Percentiles rank a stretch among this genome's conserved stretches.
These are phyloP conservation scores for Stigmatopora argus DNA, from an alignment of 2,113 vertebrate species.

Conservation along the genomic window DNA sequence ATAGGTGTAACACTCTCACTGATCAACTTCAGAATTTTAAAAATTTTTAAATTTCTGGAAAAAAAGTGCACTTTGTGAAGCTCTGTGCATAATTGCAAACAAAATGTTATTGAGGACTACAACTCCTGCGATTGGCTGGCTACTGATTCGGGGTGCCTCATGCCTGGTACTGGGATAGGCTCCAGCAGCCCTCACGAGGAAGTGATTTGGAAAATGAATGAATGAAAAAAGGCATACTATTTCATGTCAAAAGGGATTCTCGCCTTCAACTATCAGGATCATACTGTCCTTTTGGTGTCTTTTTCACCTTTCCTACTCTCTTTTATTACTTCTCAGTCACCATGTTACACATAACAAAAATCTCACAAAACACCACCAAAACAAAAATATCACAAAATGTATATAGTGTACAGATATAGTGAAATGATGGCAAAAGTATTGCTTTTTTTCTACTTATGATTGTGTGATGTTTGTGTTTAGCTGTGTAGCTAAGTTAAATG, in stretches of 20 bases:
- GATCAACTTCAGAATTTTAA: background rate
- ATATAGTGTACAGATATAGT: too few species aligned
- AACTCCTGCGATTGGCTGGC: too few species aligned
- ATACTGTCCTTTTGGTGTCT: background rate
- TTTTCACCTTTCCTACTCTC: background rate
- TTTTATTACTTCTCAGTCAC: background rate
- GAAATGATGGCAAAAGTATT: too few species aligned
- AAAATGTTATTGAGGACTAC: conserved; percentile 5
- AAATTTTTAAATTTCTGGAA: too few species aligned
- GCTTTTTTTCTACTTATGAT: background rate
- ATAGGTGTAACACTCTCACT: background rate
- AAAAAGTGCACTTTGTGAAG: background rate
- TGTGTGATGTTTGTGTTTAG: background rate
- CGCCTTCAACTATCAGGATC: conserved; percentile 7
- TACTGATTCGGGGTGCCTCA: too few species aligned
- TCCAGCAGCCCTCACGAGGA: too few species aligned
- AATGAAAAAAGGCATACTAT: too few species aligned
- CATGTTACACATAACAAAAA: background rate
- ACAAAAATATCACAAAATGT: too few species aligned
- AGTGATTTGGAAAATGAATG: too few species aligned
- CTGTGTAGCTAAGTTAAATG: too few species aligned
- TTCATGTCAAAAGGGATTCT: conserved; percentile 2
- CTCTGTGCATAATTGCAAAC: background rate
- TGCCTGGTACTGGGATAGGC: too few species aligned
- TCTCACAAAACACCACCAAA: background rate